Percentiles rank a stretch among this genome's conserved stretches.
phyloP scores from a whole-genome alignment of 2,113 vertebrate genomes.

The Jacana jacana region DNA sequence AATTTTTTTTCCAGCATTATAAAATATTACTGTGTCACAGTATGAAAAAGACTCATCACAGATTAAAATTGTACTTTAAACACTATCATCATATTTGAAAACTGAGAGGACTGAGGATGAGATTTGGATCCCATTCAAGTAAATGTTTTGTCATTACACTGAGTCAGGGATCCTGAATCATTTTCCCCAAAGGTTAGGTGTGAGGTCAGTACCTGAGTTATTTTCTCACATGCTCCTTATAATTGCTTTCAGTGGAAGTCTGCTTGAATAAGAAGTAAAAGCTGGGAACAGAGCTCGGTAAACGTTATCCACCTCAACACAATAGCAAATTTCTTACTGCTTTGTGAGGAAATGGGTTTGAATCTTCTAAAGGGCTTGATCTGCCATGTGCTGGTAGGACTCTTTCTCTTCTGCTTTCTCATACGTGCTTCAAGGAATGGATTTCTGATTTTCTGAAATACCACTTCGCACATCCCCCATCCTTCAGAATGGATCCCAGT shows the following conservation, averaged over 20 bases:
- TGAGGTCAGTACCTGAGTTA: conserved; percentile 36
- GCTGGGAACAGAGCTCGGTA: background rate
- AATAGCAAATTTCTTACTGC: background rate
- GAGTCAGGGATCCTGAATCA: background rate
- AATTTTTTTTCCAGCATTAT: background rate
- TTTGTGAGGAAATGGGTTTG: background rate
- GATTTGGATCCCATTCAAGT: background rate
- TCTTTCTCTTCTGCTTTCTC: background rate
- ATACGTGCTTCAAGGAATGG: background rate
- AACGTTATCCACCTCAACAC: background rate
- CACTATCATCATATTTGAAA: background rate
- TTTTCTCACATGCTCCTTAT: conserved; percentile 2
- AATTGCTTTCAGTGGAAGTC: background rate
- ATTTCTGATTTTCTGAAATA: background rate
- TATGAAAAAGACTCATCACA: background rate
- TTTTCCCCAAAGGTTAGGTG: conserved; percentile 11
- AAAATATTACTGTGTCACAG: background rate
- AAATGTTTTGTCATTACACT: background rate
- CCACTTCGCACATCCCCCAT: background rate
- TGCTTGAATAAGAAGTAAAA: background rate
- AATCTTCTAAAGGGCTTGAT: background rate
- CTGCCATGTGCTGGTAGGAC: background rate
- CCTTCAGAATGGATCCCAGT: background rate
- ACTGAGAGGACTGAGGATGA: background rate
- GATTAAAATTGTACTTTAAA: background rate